Base-by-base conservation (phyloP, 1,140 invertebrate genomes). In the Drosophila tropicalis region DNA sequence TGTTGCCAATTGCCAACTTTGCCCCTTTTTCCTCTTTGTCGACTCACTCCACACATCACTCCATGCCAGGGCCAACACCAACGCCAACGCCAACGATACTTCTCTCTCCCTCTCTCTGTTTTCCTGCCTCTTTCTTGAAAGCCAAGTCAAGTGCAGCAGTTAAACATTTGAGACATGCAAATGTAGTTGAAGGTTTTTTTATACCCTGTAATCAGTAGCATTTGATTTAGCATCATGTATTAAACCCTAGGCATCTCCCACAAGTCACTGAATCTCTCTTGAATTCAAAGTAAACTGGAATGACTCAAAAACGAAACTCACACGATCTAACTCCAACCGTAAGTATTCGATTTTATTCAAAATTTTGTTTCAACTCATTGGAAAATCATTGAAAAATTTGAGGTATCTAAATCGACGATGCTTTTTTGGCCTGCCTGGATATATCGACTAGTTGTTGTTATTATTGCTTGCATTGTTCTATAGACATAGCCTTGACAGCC, bases 1-100 rank as follows among this genome's bases (percentile, higher is more conserved):
- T 57, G 67, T 55, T 62, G 44, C 64, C 75, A 66, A 76, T 77
- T 77, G 61, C 67, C 47, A 70, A 60, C 40, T 41, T 40, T 36
- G 55, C 54, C 25, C 66, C 36, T 6, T 25, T 29, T 29, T 29
- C 5, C 34, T 44, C 25, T 17, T 15, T 39, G 10, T 12, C 3
- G 1, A 19, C 39, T 39, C 34, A 5, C 13, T 39, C 13, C 51
- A 15, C 19, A 44, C 39, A 34, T 51, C 32, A 61, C 44, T 34
- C 34, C 5, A 55, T 58, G 22, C 55, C 19, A 39, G 36, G 36
- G 36, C 40, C 40, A 29, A 9, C 34, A 15, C 41, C n/a, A 47
- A 51, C 44, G 44, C 44, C 44, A 51, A 12, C 10, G 10, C 10
- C 17, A 51, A 12, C 10, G 10, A 3, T 10, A 47, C 17, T 19